Percentiles rank a stretch among this genome's conserved stretches.
These are phyloP conservation scores for Pantherophis vulpinus DNA, from an alignment of 2,797 vertebrate species.

Conservation along the genomic window DNA sequence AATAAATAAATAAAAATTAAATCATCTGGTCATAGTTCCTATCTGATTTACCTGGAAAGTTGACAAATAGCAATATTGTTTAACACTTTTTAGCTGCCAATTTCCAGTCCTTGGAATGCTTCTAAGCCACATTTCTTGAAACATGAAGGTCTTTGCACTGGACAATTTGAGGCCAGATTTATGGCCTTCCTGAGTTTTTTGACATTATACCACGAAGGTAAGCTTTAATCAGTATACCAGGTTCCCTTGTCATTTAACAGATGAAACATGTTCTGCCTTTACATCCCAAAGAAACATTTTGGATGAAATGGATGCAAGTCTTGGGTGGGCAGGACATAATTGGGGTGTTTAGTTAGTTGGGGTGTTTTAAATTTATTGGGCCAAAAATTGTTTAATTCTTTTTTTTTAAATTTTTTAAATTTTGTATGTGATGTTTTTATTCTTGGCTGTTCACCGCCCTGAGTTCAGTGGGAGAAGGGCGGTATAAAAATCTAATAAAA, in stretches of 20 bases:
- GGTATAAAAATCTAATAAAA: too few species aligned
- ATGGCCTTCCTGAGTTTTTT: conserved; percentile 44
- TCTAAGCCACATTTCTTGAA: conserved; percentile 64
- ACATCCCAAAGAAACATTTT: conserved; percentile 45
- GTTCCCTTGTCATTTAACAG: conserved; percentile 46
- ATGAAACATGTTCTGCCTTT: conserved; percentile 40
- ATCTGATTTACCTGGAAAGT: background rate
- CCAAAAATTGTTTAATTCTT: too few species aligned
- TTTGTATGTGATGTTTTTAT: too few species aligned
- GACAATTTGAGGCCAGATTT: conserved; percentile 61
- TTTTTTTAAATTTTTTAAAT: too few species aligned
- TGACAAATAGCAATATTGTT: conserved; percentile 41
- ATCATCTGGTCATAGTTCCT: background rate
- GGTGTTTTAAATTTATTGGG: too few species aligned
- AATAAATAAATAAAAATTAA: background rate
- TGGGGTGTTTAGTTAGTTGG: too few species aligned
- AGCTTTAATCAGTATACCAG: conserved; percentile 48
- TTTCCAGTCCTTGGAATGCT: conserved; percentile 48
- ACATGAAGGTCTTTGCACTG: conserved; percentile 59
- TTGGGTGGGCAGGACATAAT: conserved; percentile 24
- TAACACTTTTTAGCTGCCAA: conserved; percentile 49
- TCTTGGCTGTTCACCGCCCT: too few species aligned
- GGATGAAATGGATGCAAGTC: conserved; percentile 40
- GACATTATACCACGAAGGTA: conserved; percentile 42
- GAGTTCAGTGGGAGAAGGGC: too few species aligned